A percentile compares a stretch with the other conserved stretches of the same genome.
These are phyloP conservation scores for Drosophila nigrodunni DNA, from an alignment of 1,140 invertebrate species.

Conservation along the genomic window DNA sequence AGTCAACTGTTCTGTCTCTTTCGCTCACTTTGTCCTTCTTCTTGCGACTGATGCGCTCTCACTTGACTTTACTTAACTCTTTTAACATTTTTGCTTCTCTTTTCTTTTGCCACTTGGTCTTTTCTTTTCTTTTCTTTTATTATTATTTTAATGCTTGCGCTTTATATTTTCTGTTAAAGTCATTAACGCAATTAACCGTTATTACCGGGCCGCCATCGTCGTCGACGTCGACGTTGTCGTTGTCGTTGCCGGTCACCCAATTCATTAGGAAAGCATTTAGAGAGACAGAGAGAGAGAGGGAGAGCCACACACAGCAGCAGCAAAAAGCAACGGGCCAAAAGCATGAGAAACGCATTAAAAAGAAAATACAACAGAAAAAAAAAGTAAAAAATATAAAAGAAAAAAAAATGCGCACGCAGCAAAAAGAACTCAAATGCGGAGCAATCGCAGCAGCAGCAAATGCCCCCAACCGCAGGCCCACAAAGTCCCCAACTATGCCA, in stretches of 20 bases:
- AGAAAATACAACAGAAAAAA: conserved; percentile 21
- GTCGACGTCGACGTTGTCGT: conserved; percentile 44
- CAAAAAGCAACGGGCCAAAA: conserved; percentile 72
- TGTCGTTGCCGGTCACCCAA: conserved; percentile 70
- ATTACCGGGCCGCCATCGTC: conserved; percentile 65
- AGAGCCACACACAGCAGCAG: conserved; percentile 11
- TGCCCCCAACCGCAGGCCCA: conserved; percentile 9
- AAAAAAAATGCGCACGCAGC: conserved; percentile 52
- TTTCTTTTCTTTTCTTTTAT: conserved; percentile 34
- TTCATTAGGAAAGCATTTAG: conserved; percentile 80
- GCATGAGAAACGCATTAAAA: conserved; percentile 82
- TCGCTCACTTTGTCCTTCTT: not conserved
- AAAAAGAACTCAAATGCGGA: conserved; percentile 40
- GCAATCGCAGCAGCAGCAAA: conserved; percentile 21
- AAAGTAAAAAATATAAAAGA: conserved; percentile 48
- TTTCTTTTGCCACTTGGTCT: not conserved
- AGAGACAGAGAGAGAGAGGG: conserved; percentile 26
- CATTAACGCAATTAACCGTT: conserved; percentile 83
- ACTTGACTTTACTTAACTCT: conserved; percentile 27
- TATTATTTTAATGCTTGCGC: conserved; percentile 65
- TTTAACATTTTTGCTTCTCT: not conserved
- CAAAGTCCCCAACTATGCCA: not conserved
- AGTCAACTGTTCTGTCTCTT: not conserved
- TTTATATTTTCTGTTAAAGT: conserved; percentile 81
- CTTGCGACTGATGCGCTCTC: conserved; percentile 52